Evolutionary conservation across 1,140 invertebrate species (phyloP).

Genomic region (Brachionus plicatilis): DNA sequence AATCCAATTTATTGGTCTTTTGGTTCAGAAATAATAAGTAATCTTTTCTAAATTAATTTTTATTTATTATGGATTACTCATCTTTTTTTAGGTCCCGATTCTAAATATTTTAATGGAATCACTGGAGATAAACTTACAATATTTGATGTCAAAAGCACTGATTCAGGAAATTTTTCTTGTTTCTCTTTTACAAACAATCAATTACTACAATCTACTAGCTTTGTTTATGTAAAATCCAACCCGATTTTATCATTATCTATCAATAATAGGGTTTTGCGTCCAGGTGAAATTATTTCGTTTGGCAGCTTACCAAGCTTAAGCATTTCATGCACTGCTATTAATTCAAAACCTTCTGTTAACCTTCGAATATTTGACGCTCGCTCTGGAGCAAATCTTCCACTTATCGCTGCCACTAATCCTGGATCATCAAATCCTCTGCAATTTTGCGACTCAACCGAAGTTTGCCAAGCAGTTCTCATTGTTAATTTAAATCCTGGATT

Average conservation of each 20-base stretch:
- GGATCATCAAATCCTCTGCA: background rate
- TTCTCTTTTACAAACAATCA: background rate
- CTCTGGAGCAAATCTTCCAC: background rate
- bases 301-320: background rate
- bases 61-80: background rate
- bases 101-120: background rate
- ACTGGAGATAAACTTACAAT: background rate
- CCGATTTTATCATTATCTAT: background rate
- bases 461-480: background rate
- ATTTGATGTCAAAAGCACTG: background rate
- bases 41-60: background rate
- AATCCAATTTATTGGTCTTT: background rate
- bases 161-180: background rate
- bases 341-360: constrained; percentile 10
- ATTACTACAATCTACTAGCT: background rate
- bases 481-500: background rate
- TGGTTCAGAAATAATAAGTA: background rate
- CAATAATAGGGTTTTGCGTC: background rate
- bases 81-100: background rate
- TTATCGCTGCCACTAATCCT: background rate
- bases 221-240: background rate
- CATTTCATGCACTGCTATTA: constrained; percentile 13
- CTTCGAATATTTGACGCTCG: background rate
- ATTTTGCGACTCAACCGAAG: background rate
- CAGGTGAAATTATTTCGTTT: background rate